Evolutionary conservation across 2,888 invertebrate species (phyloP), one percentile per base, ranked within the genome.

Genomic region (Agriotes lineatus): DNA sequence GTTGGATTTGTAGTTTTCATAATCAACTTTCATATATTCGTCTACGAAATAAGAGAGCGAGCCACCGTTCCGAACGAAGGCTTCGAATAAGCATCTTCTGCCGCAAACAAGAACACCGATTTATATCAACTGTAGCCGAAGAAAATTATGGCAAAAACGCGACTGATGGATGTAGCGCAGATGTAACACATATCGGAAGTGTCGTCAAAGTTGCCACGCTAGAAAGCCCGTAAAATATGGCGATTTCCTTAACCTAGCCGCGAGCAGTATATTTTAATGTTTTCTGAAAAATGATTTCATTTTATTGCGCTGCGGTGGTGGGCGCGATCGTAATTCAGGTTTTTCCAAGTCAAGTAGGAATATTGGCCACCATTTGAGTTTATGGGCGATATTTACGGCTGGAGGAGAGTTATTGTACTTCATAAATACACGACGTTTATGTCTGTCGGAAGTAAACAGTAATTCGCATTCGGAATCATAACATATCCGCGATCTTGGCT

Each of bases 81-180:
- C n/a, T n/a, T n/a, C n/a, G n/a, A n/a, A n/a, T n/a, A n/a, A n/a
- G n/a, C n/a, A n/a, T n/a, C n/a, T n/a, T n/a, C 33, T 45, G 14
- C 45, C 4, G 3, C 10, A 18, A 45, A 45, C 18, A 45, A 45
- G 19, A 52, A 52, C 52, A 52, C 5, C 35, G 33, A 52, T 52
- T 52, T 25, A 52, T 52, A 52, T 52, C 30, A 52, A 25, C n/a
- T 33, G 35, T 52, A 16, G 33, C 52, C 33, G 33, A 33, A 25
- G 35, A 18, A 33, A 52, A 52, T 52, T 30, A 33, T 4, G 52
- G 18, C 33, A 52, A 52, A 52, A 52, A 33, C 48, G 48, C n/a
- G 14, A 20, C 19, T 52, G 52, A 52, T 52, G 30, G 52, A 52
- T 52, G 52, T n/a, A n/a, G n/a, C n/a, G n/a, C n/a, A n/a, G n/a